A percentile compares a stretch with the other conserved stretches of the same genome.
Evolutionary conservation across 2,888 invertebrate genomes (phyloP).

Genomic region (Drosophila parthenogenetica): DNA sequence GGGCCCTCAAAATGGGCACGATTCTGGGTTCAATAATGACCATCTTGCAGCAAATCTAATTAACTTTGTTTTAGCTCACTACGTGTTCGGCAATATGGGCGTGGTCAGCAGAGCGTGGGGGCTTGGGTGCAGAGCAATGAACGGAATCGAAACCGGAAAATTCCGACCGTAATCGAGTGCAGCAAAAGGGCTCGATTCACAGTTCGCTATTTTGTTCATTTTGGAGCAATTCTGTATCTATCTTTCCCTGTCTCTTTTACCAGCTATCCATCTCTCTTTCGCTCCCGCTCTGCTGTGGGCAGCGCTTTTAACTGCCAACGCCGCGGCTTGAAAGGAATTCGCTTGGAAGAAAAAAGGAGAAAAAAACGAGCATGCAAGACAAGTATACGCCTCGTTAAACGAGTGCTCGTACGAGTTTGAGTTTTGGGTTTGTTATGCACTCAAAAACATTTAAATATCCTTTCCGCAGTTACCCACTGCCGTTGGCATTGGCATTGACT

Average conservation of each 20-base stretch:
- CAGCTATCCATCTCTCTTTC: not conserved
- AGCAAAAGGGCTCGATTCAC: conserved; percentile 62
- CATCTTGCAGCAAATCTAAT: conserved; percentile 78
- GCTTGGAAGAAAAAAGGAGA: conserved; percentile 41
- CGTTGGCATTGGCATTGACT: conserved; percentile 15
- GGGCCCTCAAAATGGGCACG: conserved; percentile 33
- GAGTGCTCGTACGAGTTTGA: conserved; percentile 16
- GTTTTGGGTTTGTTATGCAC: conserved; percentile 28
- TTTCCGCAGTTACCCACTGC: not conserved
- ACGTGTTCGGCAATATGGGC: conserved; percentile 53
- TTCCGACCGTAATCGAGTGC: conserved; percentile 68
- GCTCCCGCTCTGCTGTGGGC: not conserved
- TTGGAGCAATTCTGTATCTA: conserved; percentile 19
- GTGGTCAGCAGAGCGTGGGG: conserved; percentile 7
- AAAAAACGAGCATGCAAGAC: conserved; percentile 57
- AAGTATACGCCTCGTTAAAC: conserved; percentile 47
- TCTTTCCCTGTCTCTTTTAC: not conserved
- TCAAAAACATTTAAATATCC: conserved; percentile 26
- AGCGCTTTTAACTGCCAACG: conserved; percentile 44
- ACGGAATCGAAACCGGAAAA: conserved; percentile 58
- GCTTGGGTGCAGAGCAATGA: conserved; percentile 5
- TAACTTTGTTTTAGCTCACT: conserved; percentile 74
- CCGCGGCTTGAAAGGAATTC: conserved; percentile 55
- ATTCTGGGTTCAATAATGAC: conserved; percentile 65
- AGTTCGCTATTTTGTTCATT: conserved; percentile 52